Conservation (phyloP, 1,140 invertebrate species). For the Plodia interpunctella region DNA sequence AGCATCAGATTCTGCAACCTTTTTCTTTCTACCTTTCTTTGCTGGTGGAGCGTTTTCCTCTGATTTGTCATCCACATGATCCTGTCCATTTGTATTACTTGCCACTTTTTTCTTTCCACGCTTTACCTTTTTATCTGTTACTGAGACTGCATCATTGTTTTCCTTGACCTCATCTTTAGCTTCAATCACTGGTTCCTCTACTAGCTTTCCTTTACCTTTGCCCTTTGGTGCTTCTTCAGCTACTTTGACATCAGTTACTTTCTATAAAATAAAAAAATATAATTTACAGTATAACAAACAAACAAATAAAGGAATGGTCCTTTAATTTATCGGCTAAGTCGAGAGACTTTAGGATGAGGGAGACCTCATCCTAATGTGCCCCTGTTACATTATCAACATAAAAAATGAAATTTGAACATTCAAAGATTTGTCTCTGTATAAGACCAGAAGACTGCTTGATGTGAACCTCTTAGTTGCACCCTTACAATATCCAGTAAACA, state of each 20-base stretch:
- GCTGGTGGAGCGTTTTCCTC: constrained; percentile 36
- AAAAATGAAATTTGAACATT: too few relatives aligned
- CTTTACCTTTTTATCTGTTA: constrained; percentile 53
- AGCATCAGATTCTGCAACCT: constrained; percentile 26
- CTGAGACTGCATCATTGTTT: constrained; percentile 34
- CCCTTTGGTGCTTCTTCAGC: constrained; percentile 55
- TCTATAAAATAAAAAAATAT: constrained; percentile 41
- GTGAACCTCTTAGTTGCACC: too few relatives aligned
- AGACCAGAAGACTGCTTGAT: too few relatives aligned
- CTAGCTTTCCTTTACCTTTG: constrained; percentile 55
- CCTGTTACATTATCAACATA: too few relatives aligned
- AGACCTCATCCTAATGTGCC: too few relatives aligned
- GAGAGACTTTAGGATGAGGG: too few relatives aligned
- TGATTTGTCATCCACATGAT: constrained; percentile 35
- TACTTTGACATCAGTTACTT: constrained; percentile 55
- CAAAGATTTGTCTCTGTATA: too few relatives aligned
- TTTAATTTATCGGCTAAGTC: too few relatives aligned
- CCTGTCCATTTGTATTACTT: constrained; percentile 29
- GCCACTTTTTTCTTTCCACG: constrained; percentile 45
- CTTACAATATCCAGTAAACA: too few relatives aligned
- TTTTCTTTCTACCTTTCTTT: constrained; percentile 57
- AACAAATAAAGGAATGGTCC: too few relatives aligned
- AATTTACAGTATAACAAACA: too few relatives aligned
- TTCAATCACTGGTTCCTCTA: constrained; percentile 35
- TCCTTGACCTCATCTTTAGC: constrained; percentile 25